phyloP scores from a whole-genome alignment of 1,140 invertebrate species.

The Drosophila pseudoananassae region DNA sequence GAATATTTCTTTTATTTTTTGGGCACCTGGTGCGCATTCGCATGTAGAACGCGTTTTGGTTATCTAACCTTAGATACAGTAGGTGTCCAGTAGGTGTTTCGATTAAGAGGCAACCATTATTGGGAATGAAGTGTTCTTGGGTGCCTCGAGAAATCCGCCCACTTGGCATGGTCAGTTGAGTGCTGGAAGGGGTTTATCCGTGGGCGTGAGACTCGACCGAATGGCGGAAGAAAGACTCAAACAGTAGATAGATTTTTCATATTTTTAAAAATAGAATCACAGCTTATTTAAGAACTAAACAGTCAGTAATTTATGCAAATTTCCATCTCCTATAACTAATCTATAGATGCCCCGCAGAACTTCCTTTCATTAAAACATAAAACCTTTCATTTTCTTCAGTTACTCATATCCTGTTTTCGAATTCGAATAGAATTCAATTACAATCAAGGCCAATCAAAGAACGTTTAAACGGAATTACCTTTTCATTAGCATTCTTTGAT shows the following conservation, averaged over 20 bases:
- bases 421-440: slow-evolving; percentile 7
- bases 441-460: slow-evolving; percentile 56
- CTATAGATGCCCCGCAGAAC: background rate
- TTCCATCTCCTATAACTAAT: background rate
- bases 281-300: background rate
- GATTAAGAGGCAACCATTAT: slow-evolving; percentile 33
- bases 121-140: slow-evolving; percentile 24
- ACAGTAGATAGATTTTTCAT: slow-evolving; percentile 10
- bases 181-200: slow-evolving; percentile 8
- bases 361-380: slow-evolving; percentile 52
- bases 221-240: slow-evolving; percentile 43
- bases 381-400: slow-evolving; percentile 48
- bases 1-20: slow-evolving; percentile 1
- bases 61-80: slow-evolving; percentile 41
- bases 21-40: slow-evolving; percentile 6
- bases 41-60: slow-evolving; percentile 33
- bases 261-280: background rate
- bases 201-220: slow-evolving; percentile 36
- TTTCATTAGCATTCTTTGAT: slow-evolving; percentile 43
- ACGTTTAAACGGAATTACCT: slow-evolving; percentile 53
- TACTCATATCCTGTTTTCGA: slow-evolving; percentile 53
- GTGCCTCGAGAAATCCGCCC: slow-evolving; percentile 26
- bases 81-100: slow-evolving; percentile 38
- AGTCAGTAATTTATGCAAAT: slow-evolving; percentile 9
- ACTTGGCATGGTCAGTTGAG: slow-evolving; percentile 30